A percentile compares a stretch with the other conserved stretches of the same genome.
Evolutionary conservation across 1,140 invertebrate genomes (phyloP).

Genomic region (Agraylea sexmaculata): DNA sequence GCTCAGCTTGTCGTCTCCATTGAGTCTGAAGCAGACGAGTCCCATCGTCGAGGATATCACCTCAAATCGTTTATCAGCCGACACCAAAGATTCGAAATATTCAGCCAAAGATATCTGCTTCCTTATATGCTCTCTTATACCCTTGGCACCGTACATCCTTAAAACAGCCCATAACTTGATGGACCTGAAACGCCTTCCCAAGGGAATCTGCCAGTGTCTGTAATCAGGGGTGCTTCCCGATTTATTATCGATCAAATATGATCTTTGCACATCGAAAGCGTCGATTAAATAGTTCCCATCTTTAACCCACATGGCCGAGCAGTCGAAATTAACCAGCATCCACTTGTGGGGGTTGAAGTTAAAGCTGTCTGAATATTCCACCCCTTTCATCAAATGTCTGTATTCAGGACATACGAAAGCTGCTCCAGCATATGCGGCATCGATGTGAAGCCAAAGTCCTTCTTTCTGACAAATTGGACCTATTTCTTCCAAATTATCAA

Average conservation of each 20-base stretch:
- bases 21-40: slow-evolving; percentile 79
- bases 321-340: slow-evolving; percentile 85
- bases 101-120: slow-evolving; percentile 62
- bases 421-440: slow-evolving; percentile 80
- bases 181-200: slow-evolving; percentile 80
- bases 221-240: slow-evolving; percentile 70
- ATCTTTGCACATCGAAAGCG: slow-evolving; percentile 85
- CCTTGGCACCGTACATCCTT: slow-evolving; percentile 67
- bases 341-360: slow-evolving; percentile 91
- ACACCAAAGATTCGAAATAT: slow-evolving; percentile 60
- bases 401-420: slow-evolving; percentile 87
- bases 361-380: slow-evolving; percentile 74
- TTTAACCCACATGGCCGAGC: slow-evolving; percentile 77
- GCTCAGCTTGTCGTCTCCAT: slow-evolving; percentile 66
- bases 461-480: slow-evolving; percentile 66
- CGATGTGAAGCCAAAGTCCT: slow-evolving; percentile 75
- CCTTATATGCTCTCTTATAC: slow-evolving; percentile 67
- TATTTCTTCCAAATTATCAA: slow-evolving; percentile 75
- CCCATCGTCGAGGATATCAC: slow-evolving; percentile 62
- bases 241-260: slow-evolving; percentile 72
- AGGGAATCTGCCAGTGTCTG: slow-evolving; percentile 87
- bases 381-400: slow-evolving; percentile 62
- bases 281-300: slow-evolving; percentile 66
- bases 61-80: slow-evolving; percentile 65
- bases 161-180: slow-evolving; percentile 92